Conservation (phyloP, 1,140 invertebrate species). For the Tetranychus cinnabarinus region DNA sequence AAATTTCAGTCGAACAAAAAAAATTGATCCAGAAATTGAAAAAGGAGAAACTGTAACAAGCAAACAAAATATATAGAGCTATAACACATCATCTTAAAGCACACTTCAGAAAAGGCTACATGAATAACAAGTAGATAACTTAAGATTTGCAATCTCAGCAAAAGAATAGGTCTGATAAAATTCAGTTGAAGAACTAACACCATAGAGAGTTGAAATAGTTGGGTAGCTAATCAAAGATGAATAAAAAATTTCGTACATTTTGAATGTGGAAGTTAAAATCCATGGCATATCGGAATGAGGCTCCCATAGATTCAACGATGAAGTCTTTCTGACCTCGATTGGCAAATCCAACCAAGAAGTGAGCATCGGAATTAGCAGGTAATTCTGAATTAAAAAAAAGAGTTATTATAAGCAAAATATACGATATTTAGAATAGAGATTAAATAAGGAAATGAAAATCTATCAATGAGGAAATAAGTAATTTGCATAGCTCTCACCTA, state of each 20-base stretch:
- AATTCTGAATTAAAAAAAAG: conserved; percentile 32
- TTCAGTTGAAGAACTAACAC: no score
- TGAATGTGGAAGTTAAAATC: conserved; percentile 96
- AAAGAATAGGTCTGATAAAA: neutral
- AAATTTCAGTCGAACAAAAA: no score
- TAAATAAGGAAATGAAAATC: neutral
- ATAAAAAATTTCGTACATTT: conserved; percentile 31
- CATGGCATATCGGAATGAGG: conserved; percentile 93
- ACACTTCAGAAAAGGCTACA: no score
- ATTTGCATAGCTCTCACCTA: conserved; percentile 20
- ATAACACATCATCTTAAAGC: no score
- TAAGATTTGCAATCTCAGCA: neutral
- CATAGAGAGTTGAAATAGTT: no score
- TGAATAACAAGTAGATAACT: no score
- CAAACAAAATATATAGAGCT: no score
- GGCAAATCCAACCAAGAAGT: conserved; percentile 83
- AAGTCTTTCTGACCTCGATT: conserved; percentile 80
- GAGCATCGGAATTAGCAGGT: conserved; percentile 68
- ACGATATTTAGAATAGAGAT: neutral
- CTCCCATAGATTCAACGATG: conserved; percentile 71
- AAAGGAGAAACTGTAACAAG: no score
- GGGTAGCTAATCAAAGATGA: no score
- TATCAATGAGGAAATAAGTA: neutral
- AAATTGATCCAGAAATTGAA: no score
- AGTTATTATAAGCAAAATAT: neutral